Evolutionary conservation across 2,888 invertebrate species (phyloP).

Genomic region (Beris chalybata): DNA sequence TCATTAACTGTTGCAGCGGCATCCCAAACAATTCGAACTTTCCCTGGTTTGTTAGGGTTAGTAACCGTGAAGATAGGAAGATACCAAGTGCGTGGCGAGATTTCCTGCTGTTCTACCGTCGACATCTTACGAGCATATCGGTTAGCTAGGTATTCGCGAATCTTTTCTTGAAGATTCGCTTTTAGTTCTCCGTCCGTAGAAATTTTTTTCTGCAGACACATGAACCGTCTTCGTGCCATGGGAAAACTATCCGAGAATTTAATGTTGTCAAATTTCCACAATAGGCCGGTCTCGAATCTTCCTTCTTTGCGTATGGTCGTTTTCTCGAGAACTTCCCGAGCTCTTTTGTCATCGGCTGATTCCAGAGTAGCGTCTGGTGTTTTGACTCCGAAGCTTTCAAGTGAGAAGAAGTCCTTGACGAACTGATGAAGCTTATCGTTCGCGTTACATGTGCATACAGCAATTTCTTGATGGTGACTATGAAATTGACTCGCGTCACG

Average conservation of each 20-base stretch:
- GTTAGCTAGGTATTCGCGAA: slow-evolving; percentile 39
- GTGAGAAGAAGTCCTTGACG: slow-evolving; percentile 21
- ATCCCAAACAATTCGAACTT: slow-evolving; percentile 47
- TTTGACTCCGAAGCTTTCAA: slow-evolving; percentile 27
- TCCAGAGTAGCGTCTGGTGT: slow-evolving; percentile 5
- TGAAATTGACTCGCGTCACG: not conserved
- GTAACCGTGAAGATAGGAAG: slow-evolving; percentile 45
- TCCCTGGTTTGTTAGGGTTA: slow-evolving; percentile 43
- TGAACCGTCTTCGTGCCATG: slow-evolving; percentile 38
- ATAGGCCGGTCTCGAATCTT: slow-evolving; percentile 40
- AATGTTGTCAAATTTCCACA: slow-evolving; percentile 41
- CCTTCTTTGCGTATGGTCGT: slow-evolving; percentile 32
- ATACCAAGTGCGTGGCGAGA: slow-evolving; percentile 41
- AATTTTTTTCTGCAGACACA: slow-evolving; percentile 40
- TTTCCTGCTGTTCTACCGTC: slow-evolving; percentile 32
- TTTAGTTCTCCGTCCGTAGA: slow-evolving; percentile 33
- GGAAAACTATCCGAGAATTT: not conserved
- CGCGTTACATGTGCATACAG: not conserved
- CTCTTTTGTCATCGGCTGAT: slow-evolving; percentile 32
- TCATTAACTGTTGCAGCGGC: slow-evolving; percentile 45
- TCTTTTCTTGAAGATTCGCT: slow-evolving; percentile 34
- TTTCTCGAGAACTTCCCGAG: slow-evolving; percentile 32
- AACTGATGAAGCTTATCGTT: not conserved
- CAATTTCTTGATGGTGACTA: not conserved
- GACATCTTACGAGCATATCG: slow-evolving; percentile 39